Evolutionary conservation across 1,140 invertebrate species (phyloP), one percentile per base, ranked within the genome.

Genomic region (Gonioctena quinquepunctata): DNA sequence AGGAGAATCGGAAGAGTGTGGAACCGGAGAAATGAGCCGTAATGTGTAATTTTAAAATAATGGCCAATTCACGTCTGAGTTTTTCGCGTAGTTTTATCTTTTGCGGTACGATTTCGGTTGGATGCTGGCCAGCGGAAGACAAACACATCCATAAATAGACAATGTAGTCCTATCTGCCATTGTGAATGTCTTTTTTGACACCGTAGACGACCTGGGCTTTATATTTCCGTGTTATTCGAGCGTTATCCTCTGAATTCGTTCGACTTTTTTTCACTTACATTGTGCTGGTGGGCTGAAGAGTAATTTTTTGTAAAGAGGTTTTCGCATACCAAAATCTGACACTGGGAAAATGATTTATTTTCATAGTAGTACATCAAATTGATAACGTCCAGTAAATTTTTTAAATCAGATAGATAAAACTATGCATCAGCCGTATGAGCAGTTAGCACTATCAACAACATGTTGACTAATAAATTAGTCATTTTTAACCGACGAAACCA

Each of bases 61-160:
- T 70, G 59, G 71, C 61, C 71, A 73, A 73, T 73, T 73, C 71
- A 73, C 68, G 71, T 73, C 71, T 64, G 64, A 63, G 71, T 70
- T 73, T 70, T 69, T 61, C 67, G 16, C 7, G 59, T 69, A 33
- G 56, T 59, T 69, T 73, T 73, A 73, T 73, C 71, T 73, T 54
- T 57, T 61, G 67, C 65, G 63, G 62, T 62, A 62, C 63, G 66
- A 72, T 74, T 63, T 52, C 66, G 52, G 60, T 73, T 77, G 76
- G 76, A 75, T 56, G 49, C 62, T 56, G 54, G 76, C 76, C 76
- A 77, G 65, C 27, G 63, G 54, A 73, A 76, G 76, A 77, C 76
- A 76, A 77, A 77, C 74, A 77, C 65, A 68, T 49, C 68, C 74
- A 71, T 77, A 76, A 77, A 76, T 75, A 75, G 71, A 71, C 52